phyloP scores from a whole-genome alignment of 2,888 invertebrate genomes.

The Tubulanus polymorphus region DNA sequence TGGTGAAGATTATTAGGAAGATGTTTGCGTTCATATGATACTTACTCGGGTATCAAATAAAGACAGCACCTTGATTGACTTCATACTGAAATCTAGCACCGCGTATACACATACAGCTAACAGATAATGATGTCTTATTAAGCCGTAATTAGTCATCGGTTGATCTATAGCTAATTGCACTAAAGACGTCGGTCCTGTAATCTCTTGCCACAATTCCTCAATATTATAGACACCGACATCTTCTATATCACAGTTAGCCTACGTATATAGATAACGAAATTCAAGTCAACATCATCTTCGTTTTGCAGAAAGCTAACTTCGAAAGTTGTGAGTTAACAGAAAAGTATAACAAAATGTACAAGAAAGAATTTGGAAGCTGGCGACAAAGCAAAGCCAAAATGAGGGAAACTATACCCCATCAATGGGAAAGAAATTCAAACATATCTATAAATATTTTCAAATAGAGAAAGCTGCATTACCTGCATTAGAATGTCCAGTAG shows the following conservation, averaged over 20 bases:
- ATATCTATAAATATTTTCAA: background rate
- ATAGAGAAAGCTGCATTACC: slow-evolving; percentile 44
- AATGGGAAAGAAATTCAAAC: background rate
- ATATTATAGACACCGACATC: slow-evolving; percentile 50
- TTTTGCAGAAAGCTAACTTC: no score
- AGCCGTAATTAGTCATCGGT: slow-evolving; percentile 68
- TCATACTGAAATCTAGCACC: slow-evolving; percentile 73
- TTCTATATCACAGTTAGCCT: slow-evolving; percentile 49
- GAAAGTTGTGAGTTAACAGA: no score
- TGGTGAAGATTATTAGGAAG: no score
- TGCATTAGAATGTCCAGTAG: slow-evolving; percentile 62
- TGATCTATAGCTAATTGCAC: slow-evolving; percentile 75
- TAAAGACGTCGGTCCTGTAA: slow-evolving; percentile 54
- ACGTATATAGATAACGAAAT: slow-evolving; percentile 10
- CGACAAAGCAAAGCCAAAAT: no score
- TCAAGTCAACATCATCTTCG: no score
- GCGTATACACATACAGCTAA: slow-evolving; percentile 73
- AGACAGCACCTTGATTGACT: slow-evolving; percentile 63
- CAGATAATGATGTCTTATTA: slow-evolving; percentile 77
- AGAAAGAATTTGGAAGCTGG: no score
- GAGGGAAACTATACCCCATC: background rate
- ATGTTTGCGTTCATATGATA: background rate
- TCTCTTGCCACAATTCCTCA: slow-evolving; percentile 49
- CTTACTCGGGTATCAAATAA: slow-evolving; percentile 67
- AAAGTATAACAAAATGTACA: no score